Base-by-base conservation (phyloP, 2,113 vertebrate genomes). In the Mustela nigripes region DNA sequence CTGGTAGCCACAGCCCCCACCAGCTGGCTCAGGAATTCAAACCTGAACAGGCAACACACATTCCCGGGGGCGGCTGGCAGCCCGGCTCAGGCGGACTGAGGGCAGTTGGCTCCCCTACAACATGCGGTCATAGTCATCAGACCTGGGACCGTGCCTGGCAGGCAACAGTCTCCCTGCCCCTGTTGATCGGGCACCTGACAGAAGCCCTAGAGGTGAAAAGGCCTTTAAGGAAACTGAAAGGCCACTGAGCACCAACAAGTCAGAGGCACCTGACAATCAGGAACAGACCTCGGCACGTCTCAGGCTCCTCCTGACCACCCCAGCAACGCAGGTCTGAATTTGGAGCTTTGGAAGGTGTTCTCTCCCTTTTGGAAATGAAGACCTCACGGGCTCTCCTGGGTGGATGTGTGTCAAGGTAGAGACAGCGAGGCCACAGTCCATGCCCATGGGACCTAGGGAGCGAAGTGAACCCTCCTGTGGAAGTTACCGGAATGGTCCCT, bases 1-100 rank as follows among this genome's bases (percentile, higher is more conserved):
- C 95, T 85, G 67, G 45, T 89, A 67, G 94, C 28, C 95, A 63
- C 76, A 95, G 39, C 89, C 90, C 74, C 82, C 0, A 53, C 87
- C 89, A 93, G 97, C 15, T 80, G 86, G 96, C 95, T 94, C 60
- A 88, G 36, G 50, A 95, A 94, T 93, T 97, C 42, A 91, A 76
- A 97, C 93, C 82, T 14, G 28, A 36, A 91, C 58, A 78, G 71
- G 58, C 0, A 0, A n/a, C 0, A 0, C 65, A 58, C 80, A 65
- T 88, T 89, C 24, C 42, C 3, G 4, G 56, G 33, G n/a, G 60
- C 0, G 4, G 53, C 45, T 67, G 91, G 28, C n/a, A 33, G 19
- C 50, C 53, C 16, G 39, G 6, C 19, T 28, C 58, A 16, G 31
- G 7, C 94, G 18, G 39, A 48, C 50, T 1, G 53, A 56, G 16